phyloP scores from a whole-genome alignment of 2,888 invertebrate species.

The Parelbella ahira region DNA sequence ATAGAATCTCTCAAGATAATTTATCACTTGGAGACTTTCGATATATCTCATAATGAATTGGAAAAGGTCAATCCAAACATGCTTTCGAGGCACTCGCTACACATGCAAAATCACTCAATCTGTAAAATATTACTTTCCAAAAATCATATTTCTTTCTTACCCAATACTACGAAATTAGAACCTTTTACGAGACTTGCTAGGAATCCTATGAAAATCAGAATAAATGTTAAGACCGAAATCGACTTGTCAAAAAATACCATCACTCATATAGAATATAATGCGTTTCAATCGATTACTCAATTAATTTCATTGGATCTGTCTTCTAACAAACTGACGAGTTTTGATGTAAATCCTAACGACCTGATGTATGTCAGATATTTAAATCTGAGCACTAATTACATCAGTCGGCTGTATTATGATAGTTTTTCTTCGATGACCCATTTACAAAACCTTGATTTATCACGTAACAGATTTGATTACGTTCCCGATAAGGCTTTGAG shows the following conservation, averaged over 20 bases:
- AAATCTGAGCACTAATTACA: constrained; percentile 57
- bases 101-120: constrained; percentile 46
- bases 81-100: constrained; percentile 61
- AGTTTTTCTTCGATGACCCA: constrained; percentile 56
- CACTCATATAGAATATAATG: constrained; percentile 51
- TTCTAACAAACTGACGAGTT: constrained; percentile 48
- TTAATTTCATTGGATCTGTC: constrained; percentile 57
- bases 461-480: constrained; percentile 49
- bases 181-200: constrained; percentile 39
- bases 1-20: constrained; percentile 55
- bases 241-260: constrained; percentile 63
- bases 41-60: constrained; percentile 58
- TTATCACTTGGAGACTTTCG: constrained; percentile 62
- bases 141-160: constrained; percentile 50
- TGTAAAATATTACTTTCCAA: constrained; percentile 61
- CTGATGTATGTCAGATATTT: constrained; percentile 49
- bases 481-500: constrained; percentile 53
- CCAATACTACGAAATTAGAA: constrained; percentile 48
- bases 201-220: constrained; percentile 33
- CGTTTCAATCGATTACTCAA: constrained; percentile 53
- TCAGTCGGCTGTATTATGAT: constrained; percentile 46
- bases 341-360: constrained; percentile 51
- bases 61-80: constrained; percentile 48
- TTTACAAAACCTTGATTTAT: constrained; percentile 65
- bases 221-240: constrained; percentile 52